Conservation (phyloP, 1,140 invertebrate genomes). For the Drosophila athabasca region DNA sequence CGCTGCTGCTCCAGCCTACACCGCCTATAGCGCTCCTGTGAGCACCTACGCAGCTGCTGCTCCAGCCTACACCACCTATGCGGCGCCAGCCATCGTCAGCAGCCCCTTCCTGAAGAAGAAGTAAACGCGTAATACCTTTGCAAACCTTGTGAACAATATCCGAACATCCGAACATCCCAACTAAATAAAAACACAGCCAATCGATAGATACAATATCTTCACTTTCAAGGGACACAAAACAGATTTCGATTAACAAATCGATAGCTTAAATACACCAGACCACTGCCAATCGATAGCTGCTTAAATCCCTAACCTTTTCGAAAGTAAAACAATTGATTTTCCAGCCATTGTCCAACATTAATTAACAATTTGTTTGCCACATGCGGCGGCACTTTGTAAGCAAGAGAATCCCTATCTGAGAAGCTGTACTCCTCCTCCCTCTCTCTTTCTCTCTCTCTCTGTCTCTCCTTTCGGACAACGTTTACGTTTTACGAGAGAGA, state of each 20-base stretch:
- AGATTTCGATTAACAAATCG: too few relatives aligned
- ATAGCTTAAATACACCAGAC: too few relatives aligned
- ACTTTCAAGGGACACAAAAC: too few relatives aligned
- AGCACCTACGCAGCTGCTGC: constrained; percentile 40
- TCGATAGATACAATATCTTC: too few relatives aligned
- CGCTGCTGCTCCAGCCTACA: constrained; percentile 26
- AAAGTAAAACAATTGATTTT: constrained; percentile 42
- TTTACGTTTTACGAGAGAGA: constrained; percentile 74
- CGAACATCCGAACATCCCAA: constrained; percentile 18
- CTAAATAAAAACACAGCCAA: constrained; percentile 8
- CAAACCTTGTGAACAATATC: constrained; percentile 4
- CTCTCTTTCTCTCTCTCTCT: constrained; percentile 15
- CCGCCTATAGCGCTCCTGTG: not conserved
- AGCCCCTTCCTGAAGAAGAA: constrained; percentile 75
- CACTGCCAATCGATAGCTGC: too few relatives aligned
- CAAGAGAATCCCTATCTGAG: constrained; percentile 21
- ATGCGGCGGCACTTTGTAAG: constrained; percentile 11
- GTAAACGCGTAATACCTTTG: too few relatives aligned
- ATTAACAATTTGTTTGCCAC: constrained; percentile 49
- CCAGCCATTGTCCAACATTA: constrained; percentile 48
- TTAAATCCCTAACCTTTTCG: not conserved
- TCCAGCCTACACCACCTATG: constrained; percentile 25
- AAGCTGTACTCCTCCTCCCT: not conserved
- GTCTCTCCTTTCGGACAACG: constrained; percentile 20
- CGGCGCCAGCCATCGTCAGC: constrained; percentile 57